Conservation (phyloP, 2,888 invertebrate genomes). For the Coenonympha glycerion region DNA sequence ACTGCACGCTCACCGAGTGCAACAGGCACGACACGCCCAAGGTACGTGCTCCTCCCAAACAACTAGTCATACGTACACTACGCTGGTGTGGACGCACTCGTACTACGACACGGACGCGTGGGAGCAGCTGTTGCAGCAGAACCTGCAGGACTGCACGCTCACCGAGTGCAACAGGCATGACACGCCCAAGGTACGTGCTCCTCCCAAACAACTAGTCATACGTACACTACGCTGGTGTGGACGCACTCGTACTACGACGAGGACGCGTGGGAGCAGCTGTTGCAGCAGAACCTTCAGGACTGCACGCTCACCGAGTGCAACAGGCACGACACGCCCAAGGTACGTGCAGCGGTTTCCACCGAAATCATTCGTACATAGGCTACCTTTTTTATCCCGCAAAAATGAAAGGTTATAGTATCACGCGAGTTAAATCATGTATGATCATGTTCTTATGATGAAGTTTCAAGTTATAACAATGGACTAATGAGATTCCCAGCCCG, state of each 20-base stretch:
- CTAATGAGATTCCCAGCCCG: too few species aligned
- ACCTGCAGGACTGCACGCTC: conserved; percentile 78
- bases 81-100: conserved; percentile 89
- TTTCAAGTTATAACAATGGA: too few species aligned
- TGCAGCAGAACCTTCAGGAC: conserved; percentile 80
- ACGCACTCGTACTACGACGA: conserved; percentile 93
- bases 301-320: conserved; percentile 76
- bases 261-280: conserved; percentile 84
- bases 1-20: conserved; percentile 77
- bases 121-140: conserved; percentile 83
- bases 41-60: conserved; percentile 39
- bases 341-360: too few species aligned
- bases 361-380: too few species aligned
- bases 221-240: too few species aligned
- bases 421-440: too few species aligned
- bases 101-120: conserved; percentile 91
- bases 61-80: too few species aligned
- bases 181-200: conserved; percentile 51
- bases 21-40: conserved; percentile 55
- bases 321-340: conserved; percentile 53
- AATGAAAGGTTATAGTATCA: too few species aligned
- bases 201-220: too few species aligned
- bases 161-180: conserved; percentile 68
- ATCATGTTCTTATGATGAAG: too few species aligned
- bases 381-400: too few species aligned